Percentiles rank a stretch among this genome's conserved stretches.
Conservation (phyloP, 2,797 vertebrate species). For the Pachyuromys duprasi region DNA sequence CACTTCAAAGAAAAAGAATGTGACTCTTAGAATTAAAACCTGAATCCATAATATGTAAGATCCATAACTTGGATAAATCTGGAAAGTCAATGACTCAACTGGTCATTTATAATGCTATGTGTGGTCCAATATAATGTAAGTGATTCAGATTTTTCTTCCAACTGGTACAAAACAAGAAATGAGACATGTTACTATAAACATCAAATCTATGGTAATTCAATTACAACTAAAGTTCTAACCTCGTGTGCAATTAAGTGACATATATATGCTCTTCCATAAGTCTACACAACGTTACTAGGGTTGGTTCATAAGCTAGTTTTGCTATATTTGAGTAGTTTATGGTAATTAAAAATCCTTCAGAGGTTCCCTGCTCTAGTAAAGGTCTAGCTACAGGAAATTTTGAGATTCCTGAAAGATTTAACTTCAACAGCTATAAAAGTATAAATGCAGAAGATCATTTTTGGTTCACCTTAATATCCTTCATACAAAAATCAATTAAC, state of each 20-base stretch:
- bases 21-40: background rate
- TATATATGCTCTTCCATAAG: background rate
- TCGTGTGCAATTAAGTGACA: slow-evolving; percentile 6
- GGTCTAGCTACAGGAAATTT: background rate
- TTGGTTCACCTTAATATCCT: background rate
- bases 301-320: background rate
- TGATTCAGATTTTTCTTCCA: background rate
- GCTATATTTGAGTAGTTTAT: background rate
- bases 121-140: background rate
- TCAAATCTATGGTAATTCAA: background rate
- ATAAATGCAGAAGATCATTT: background rate
- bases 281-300: background rate
- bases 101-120: background rate
- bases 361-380: background rate
- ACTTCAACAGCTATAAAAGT: background rate
- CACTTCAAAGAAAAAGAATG: background rate
- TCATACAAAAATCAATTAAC: background rate
- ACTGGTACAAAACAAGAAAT: background rate
- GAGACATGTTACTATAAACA: background rate
- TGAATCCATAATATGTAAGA: background rate
- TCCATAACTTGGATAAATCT: background rate
- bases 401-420: background rate
- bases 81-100: background rate
- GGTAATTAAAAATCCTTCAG: background rate
- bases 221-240: background rate